Conservation (phyloP, 2,113 vertebrate species). For the Athene cunicularia region DNA sequence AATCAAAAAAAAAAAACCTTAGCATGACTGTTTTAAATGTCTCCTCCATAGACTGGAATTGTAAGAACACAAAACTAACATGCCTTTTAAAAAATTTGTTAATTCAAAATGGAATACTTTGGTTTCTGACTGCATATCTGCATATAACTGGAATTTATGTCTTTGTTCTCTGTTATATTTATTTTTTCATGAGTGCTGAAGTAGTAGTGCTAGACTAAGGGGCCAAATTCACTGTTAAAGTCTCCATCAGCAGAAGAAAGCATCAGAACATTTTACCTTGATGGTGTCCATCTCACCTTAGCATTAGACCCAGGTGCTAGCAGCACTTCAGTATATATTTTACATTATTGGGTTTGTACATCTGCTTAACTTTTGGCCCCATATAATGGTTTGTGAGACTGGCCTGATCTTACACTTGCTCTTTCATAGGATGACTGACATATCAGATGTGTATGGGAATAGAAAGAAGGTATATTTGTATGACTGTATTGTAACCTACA, state of each 20-base stretch:
- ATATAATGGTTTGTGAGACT: background rate
- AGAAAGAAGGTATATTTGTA: background rate
- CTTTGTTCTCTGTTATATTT: background rate
- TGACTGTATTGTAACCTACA: background rate
- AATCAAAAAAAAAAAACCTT: background rate
- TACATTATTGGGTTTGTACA: background rate
- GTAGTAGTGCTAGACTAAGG: background rate
- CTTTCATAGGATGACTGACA: background rate
- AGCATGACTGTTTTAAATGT: background rate
- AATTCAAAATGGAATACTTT: background rate
- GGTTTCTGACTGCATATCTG: background rate
- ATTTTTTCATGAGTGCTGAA: background rate
- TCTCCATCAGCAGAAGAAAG: background rate
- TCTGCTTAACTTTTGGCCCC: background rate
- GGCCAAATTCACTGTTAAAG: background rate
- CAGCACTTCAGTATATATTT: background rate
- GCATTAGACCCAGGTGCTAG: background rate
- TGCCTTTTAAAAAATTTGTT: background rate
- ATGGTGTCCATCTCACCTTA: background rate
- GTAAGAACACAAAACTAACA: background rate
- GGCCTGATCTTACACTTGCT: background rate
- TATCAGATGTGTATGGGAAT: background rate
- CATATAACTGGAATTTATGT: background rate
- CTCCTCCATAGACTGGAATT: background rate
- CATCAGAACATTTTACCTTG: background rate